Base-by-base conservation (phyloP, 2,113 vertebrate genomes). In the Oryzias javanicus region DNA sequence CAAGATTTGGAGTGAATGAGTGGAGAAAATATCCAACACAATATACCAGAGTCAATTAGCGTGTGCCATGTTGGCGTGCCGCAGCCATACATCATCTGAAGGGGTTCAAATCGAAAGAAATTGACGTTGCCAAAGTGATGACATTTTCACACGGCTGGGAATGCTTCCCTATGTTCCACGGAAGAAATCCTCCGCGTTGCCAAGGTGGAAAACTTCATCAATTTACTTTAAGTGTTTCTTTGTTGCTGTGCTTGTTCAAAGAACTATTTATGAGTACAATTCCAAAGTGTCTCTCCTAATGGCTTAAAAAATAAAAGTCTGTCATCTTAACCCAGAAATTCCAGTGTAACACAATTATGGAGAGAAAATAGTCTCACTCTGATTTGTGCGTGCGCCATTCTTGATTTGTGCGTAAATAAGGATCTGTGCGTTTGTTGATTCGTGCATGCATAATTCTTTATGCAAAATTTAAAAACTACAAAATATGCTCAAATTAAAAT, bases 31-130 rank as follows among this genome's bases (percentile, higher is more conserved):
- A 72, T 78, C 78, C 64, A 60, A 22, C 75, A 78, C 78, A 72
- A 73, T 76, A 73, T 66, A 79, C 81, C 70, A 72, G 45, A 74
- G 75, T 83, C 82, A 82, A 86, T 88, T 80, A 85, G 60, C 63
- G 47, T 41, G 67, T 78, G 83, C 78, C 80, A 72, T 64, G 86
- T 67, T 60, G 68, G 53, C 5, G 49, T 59, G 49, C 53, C 0
- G 60, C 60, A 20, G 77, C 71, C 84, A 77, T 80, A 78, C 72
- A 85, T 88, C 86, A 83, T 80, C 76, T 72, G 67, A 72, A 78
- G 45, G 66, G 67, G 63, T 58, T 84, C 76, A 78, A 82, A 78
- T 79, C 51, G 60, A 76, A 85, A 76, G 83, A 81, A 82, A 74
- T 41, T 58, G 76, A 79, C 77, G 48, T 60, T 55, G 60, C 72